Base-by-base conservation (phyloP, 2,888 invertebrate genomes). In the Eremobia ochroleuca region DNA sequence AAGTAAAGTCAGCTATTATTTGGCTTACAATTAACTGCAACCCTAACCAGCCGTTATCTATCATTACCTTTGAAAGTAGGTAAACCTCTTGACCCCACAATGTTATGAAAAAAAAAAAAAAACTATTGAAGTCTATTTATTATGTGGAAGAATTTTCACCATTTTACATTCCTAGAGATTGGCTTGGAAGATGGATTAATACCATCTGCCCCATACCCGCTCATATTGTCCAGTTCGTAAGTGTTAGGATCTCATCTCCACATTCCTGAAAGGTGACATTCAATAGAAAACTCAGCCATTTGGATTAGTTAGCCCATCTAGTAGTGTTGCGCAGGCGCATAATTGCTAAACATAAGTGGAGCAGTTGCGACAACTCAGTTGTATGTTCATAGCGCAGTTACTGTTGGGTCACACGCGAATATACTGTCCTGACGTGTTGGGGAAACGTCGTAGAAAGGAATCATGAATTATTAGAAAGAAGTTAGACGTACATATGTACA, bases 301-400 rank as follows among this genome's bases (percentile, higher is more conserved):
- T 28, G n/a, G 21, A 73, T 73, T 43, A 46, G 55, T 62, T 76
- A 62, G 65, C 59, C 62, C 64, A 75, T 70, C 76, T 55, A 72
- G 25, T 15, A 58, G 64, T 79, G 72, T 76, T 64, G 52, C 40
- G 62, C 74, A 2, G n/a, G 75, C 64, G 40, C 64, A 46, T 76
- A 76, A 79, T 88, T 87, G 82, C 87, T 77, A 72, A 82, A 86
- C 75, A 69, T n/a, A 88, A 88, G 78, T 86, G n/a, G 87, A 74
- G 55, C 87, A 73, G 71, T 88, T 87, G 73, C 86, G 74, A 73
- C 85, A 86, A 79, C 58, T 18, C 31, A 40, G 62, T 70, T 28
- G 73, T 69, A 79, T 67, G 75, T 78, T 67, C 62, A 70, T 72
- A 62, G 40, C 31, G 21, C n/a, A 49, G 58, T 73, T 37, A 79